Conservation (phyloP, 2,797 vertebrate genomes). For the Urophycis tenuis region DNA sequence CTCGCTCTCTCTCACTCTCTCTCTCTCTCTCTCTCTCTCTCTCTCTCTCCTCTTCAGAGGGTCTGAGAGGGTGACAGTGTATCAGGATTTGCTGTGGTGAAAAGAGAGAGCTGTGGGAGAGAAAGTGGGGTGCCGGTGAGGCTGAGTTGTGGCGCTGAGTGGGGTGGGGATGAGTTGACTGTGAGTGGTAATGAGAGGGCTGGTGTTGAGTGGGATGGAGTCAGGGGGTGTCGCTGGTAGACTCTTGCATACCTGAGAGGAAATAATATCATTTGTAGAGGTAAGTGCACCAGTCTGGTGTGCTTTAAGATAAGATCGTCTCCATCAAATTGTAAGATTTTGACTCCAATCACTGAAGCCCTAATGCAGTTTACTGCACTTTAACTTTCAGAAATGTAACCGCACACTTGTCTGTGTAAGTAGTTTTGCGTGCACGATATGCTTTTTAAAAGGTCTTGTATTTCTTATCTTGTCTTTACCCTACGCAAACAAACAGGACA, state of each 20-base stretch:
- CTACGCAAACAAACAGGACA: not conserved
- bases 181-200: not conserved
- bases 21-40: too few species aligned
- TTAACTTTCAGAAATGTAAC: not conserved
- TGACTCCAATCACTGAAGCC: not conserved
- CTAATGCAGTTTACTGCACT: not conserved
- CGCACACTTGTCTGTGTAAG: not conserved
- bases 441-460: not conserved
- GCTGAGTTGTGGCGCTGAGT: conserved; percentile 14
- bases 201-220: not conserved
- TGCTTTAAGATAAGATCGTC: not conserved
- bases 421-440: not conserved
- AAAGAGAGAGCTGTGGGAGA: too few species aligned
- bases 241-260: not conserved
- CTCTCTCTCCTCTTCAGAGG: too few species aligned
- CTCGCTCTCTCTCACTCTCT: not conserved
- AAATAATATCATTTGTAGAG: not conserved
- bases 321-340: not conserved
- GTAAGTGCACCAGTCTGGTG: conserved; percentile 1
- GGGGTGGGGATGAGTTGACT: not conserved
- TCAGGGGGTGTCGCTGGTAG: not conserved
- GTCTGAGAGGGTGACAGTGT: not conserved
- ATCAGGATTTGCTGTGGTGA: not conserved
- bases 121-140: too few species aligned
- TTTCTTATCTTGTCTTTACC: not conserved